Base-by-base conservation (phyloP, 2,113 vertebrate genomes). In the Salvelinus sp. region DNA sequence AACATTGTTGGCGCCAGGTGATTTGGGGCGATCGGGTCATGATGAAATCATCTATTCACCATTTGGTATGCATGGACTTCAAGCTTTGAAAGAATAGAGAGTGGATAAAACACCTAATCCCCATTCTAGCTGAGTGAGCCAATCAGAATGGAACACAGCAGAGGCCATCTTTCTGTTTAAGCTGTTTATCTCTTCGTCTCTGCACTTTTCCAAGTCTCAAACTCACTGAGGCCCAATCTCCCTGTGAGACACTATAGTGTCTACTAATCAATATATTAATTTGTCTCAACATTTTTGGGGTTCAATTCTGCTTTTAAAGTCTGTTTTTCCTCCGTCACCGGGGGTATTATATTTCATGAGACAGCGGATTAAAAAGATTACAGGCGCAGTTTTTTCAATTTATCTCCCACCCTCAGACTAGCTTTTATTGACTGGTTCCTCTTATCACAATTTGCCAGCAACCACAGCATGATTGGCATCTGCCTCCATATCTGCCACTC, bases 371-470 rank as follows among this genome's bases (percentile, higher is more conserved):
- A 93, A 94, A 9, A 44, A 10, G 38, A 44, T 44, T 44, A 44
- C 10, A 10, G 38, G 2, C 38, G 2, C 38, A 2, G 38, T 44
- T 44, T 44, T 44, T 44, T 44, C 38, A 83, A 78, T 93, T 95
- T 92, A 94, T 94, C 92, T 93, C 85, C 82, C 81, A 38, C 88
- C 82, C 87, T 86, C 91, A 89, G 91, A 87, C 85, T 81, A 12
- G 77, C 74, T 88, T 88, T 88, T 87, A 88, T 89, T 87, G 85
- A 92, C 92, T 86, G 85, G 88, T 90, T 69, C 88, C 85, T 83
- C 91, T 95, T 95, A 95, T 95, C 94, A 76, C 83, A 88, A 84
- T 88, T 87, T 92, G 74, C 84, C 94, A 95, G 94, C 33, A 93
- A 91, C 84, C 88, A 81, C 68, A 82, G 48, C 76, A 23, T 82